Evolutionary conservation across 1,140 invertebrate genomes (phyloP).

Genomic region (Galleria mellonella): DNA sequence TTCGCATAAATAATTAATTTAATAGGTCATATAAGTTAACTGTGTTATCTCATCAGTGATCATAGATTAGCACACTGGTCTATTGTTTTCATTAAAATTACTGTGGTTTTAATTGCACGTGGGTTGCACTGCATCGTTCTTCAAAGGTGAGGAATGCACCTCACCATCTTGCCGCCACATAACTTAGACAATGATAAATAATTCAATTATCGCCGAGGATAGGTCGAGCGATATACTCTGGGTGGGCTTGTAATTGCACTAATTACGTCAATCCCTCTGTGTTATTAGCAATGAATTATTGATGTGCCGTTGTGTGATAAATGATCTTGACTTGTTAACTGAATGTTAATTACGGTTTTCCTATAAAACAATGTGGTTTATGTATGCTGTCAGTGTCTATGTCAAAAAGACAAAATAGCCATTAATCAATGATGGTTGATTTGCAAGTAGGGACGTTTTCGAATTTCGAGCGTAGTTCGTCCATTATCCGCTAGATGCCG

Average conservation of each 20-base stretch:
- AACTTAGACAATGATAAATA: slow-evolving; percentile 51
- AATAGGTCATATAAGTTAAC: background rate
- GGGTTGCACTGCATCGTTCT: slow-evolving; percentile 30
- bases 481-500: slow-evolving; percentile 55
- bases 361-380: background rate
- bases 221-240: slow-evolving; percentile 28
- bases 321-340: slow-evolving; percentile 32
- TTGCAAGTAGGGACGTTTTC: background rate
- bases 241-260: slow-evolving; percentile 63
- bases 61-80: slow-evolving; percentile 3
- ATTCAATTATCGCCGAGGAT: slow-evolving; percentile 40
- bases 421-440: background rate
- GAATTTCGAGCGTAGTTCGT: slow-evolving; percentile 10
- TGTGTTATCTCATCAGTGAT: background rate
- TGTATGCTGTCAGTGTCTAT: background rate
- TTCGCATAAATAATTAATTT: slow-evolving; percentile 2
- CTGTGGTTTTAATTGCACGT: slow-evolving; percentile 42
- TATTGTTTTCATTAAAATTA: slow-evolving; percentile 51
- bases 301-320: slow-evolving; percentile 44
- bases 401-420: background rate
- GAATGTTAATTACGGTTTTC: slow-evolving; percentile 23
- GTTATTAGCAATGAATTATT: slow-evolving; percentile 65
- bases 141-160: slow-evolving; percentile 46
- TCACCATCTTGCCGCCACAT: slow-evolving; percentile 29
- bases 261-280: slow-evolving; percentile 60